phyloP scores from a whole-genome alignment of 2,113 vertebrate genomes.

The Synodontis membranacea region DNA sequence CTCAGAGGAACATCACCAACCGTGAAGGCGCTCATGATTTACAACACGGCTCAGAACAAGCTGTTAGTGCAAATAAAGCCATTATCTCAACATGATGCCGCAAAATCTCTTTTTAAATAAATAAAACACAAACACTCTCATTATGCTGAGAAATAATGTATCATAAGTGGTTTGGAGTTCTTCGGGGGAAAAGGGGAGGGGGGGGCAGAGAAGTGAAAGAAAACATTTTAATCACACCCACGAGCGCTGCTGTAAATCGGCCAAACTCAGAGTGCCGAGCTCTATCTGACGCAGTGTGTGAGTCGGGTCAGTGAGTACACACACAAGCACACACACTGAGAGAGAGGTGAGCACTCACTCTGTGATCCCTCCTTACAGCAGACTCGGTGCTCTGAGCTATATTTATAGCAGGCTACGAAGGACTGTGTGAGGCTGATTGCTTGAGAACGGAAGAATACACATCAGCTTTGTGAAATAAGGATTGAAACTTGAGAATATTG shows the following conservation, averaged over 20 bases:
- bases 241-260: slow-evolving; percentile 29
- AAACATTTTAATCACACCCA: slow-evolving; percentile 56
- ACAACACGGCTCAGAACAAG: slow-evolving; percentile 52
- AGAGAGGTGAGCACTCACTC: slow-evolving; percentile 16
- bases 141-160: slow-evolving; percentile 49
- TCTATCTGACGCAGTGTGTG: background rate
- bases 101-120: slow-evolving; percentile 53
- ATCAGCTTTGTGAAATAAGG: slow-evolving; percentile 8
- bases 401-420: slow-evolving; percentile 19
- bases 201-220: slow-evolving; percentile 40
- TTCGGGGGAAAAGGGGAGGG: slow-evolving; percentile 11
- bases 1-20: slow-evolving; percentile 29
- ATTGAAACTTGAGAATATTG: slow-evolving; percentile 21
- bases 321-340: background rate
- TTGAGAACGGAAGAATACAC: slow-evolving; percentile 11
- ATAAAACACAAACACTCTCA: slow-evolving; percentile 51
- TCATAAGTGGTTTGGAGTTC: slow-evolving; percentile 46
- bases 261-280: slow-evolving; percentile 1
- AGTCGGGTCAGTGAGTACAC: slow-evolving; percentile 26
- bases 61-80: slow-evolving; percentile 54
- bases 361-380: slow-evolving; percentile 12
- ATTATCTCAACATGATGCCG: slow-evolving; percentile 56
- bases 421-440: background rate
- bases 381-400: background rate
- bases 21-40: slow-evolving; percentile 50